These are phyloP conservation scores for Lasius platythorax DNA, from an alignment of 2,888 invertebrate genomes.

Conservation along the genomic window DNA sequence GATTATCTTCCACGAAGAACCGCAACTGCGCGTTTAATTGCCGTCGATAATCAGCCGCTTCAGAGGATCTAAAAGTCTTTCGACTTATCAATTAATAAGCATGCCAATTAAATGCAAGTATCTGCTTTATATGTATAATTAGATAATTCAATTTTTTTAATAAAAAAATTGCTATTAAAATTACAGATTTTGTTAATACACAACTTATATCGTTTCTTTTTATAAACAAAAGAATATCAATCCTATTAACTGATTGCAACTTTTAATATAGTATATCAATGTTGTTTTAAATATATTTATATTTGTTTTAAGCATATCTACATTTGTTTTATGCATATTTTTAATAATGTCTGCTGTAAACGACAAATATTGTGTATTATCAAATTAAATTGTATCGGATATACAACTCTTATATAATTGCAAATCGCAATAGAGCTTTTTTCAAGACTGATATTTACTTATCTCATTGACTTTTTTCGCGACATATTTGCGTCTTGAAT, in stretches of 20 bases:
- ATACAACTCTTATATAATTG: not conserved
- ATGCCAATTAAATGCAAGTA: not conserved
- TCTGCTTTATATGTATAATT: not conserved
- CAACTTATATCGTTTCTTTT: not conserved
- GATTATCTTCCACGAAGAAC: not conserved
- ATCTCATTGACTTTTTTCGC: not conserved
- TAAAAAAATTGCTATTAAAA: not conserved
- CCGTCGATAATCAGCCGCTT: slow-evolving; percentile 4
- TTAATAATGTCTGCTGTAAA: not conserved
- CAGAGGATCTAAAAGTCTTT: not conserved
- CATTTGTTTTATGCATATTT: not conserved
- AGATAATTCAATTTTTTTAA: not conserved
- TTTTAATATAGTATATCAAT: not conserved
- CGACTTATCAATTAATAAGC: not conserved
- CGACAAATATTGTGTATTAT: not conserved
- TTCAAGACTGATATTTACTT: slow-evolving; percentile 13
- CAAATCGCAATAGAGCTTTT: not conserved
- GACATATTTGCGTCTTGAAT: not conserved
- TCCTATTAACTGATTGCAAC: not conserved
- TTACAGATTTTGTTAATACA: not conserved
- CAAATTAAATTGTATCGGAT: not conserved
- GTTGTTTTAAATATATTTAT: not conserved
- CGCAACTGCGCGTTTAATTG: slow-evolving; percentile 11
- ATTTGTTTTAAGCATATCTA: not conserved
- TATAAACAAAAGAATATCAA: not conserved